Evolutionary conservation across 64 coral and sea anemone species (phyloP).

Genomic region (Pachyseris speciosa): DNA sequence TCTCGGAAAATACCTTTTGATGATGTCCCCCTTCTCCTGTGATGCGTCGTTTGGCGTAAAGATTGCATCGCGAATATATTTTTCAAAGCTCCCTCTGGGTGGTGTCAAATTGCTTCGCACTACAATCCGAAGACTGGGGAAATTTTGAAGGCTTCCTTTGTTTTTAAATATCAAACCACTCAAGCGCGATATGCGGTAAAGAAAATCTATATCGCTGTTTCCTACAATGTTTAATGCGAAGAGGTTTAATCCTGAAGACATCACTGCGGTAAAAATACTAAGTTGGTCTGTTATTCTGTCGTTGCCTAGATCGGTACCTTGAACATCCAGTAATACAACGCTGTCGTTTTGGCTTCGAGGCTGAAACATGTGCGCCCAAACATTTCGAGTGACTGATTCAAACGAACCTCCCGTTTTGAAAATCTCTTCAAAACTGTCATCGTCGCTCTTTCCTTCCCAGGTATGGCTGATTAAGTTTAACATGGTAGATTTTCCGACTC

Average conservation of each 20-base stretch:
- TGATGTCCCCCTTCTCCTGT: slow-evolving; percentile 24
- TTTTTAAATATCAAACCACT: slow-evolving; percentile 51
- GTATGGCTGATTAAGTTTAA: slow-evolving; percentile 55
- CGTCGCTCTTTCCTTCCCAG: background rate
- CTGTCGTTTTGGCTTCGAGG: background rate
- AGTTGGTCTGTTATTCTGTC: slow-evolving; percentile 67
- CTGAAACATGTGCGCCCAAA: slow-evolving; percentile 42
- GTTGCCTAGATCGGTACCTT: slow-evolving; percentile 72
- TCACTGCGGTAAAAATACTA: slow-evolving; percentile 78
- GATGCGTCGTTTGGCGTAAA: background rate
- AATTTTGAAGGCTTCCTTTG: slow-evolving; percentile 6
- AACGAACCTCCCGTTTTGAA: slow-evolving; percentile 53
- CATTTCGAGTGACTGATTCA: slow-evolving; percentile 44
- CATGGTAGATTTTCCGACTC: slow-evolving; percentile 78
- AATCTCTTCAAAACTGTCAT: slow-evolving; percentile 21
- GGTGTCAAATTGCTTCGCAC: slow-evolving; percentile 39
- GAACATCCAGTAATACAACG: slow-evolving; percentile 64
- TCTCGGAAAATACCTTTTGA: slow-evolving; percentile 48
- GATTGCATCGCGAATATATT: slow-evolving; percentile 48
- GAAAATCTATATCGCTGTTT: slow-evolving; percentile 59
- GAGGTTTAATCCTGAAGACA: slow-evolving; percentile 61
- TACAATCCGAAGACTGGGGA: slow-evolving; percentile 51
- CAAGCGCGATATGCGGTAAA: slow-evolving; percentile 65
- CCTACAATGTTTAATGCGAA: slow-evolving; percentile 29
- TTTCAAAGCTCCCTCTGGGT: background rate